A percentile compares a stretch with the other conserved stretches of the same genome.
Evolutionary conservation across 2,797 vertebrate species (phyloP).

Genomic region (Microchirus variegatus): DNA sequence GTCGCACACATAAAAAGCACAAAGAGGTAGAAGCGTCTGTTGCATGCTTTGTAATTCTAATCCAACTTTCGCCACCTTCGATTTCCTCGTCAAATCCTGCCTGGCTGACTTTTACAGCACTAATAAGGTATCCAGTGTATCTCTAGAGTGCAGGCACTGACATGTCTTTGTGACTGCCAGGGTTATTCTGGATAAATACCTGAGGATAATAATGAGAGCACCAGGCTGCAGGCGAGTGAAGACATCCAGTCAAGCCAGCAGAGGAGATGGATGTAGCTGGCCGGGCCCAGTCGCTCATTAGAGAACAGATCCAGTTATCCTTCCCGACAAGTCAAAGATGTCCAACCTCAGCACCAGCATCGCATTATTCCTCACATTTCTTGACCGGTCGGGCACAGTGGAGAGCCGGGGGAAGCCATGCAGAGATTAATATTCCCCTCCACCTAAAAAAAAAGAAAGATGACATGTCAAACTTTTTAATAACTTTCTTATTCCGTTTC

Average conservation of each 20-base stretch:
- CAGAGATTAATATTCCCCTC: conserved; percentile 39
- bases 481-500: too few species aligned
- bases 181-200: conserved; percentile 61
- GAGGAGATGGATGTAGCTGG: conserved; percentile 39
- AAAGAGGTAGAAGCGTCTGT: conserved; percentile 13
- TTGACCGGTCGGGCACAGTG: conserved; percentile 31
- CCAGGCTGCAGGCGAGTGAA: conserved; percentile 40
- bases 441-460: too few species aligned
- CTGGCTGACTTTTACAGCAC: conserved; percentile 39
- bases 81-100: conserved; percentile 39
- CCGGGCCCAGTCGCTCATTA: conserved; percentile 66
- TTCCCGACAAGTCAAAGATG: conserved; percentile 52
- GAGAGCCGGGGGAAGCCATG: conserved; percentile 29
- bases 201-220: conserved; percentile 58
- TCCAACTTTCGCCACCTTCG: conserved; percentile 26
- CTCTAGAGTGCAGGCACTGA: conserved; percentile 30
- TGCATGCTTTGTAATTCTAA: conserved; percentile 29
- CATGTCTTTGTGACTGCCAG: conserved; percentile 36
- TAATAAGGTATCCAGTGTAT: conserved; percentile 55
- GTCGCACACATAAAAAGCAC: not conserved
- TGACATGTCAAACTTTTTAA: too few species aligned
- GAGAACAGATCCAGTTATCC: conserved; percentile 54
- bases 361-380: conserved; percentile 47
- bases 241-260: conserved; percentile 41
- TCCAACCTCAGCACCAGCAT: conserved; percentile 39